Evolutionary conservation across 1,140 invertebrate species (phyloP).

Genomic region (Drosophila sp.): DNA sequence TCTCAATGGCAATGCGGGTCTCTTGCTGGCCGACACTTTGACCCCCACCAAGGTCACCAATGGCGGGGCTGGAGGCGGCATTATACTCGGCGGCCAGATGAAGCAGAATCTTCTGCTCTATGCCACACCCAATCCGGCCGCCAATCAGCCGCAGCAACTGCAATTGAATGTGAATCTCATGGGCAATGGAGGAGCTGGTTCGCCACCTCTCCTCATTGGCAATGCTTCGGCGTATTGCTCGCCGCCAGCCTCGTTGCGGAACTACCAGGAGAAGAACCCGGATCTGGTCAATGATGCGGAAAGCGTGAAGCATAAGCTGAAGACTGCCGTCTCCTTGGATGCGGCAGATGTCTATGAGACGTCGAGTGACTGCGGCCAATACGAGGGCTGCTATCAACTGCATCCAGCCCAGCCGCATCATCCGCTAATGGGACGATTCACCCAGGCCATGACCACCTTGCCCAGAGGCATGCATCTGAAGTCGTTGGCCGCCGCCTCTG

Average conservation of each 20-base stretch:
- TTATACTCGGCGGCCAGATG: slow-evolving; percentile 77
- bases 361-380: slow-evolving; percentile 79
- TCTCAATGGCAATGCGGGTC: slow-evolving; percentile 59
- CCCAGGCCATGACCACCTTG: slow-evolving; percentile 84
- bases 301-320: slow-evolving; percentile 86
- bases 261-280: slow-evolving; percentile 88
- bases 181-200: slow-evolving; percentile 55
- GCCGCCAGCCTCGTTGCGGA: slow-evolving; percentile 82
- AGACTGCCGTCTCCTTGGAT: slow-evolving; percentile 84
- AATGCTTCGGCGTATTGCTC: slow-evolving; percentile 72
- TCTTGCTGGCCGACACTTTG: slow-evolving; percentile 59
- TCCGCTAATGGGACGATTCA: slow-evolving; percentile 66
- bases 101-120: slow-evolving; percentile 78
- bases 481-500: slow-evolving; percentile 36
- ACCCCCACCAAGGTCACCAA: slow-evolving; percentile 72
- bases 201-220: slow-evolving; percentile 60
- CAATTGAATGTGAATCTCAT: slow-evolving; percentile 73
- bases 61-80: slow-evolving; percentile 53
- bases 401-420: slow-evolving; percentile 41
- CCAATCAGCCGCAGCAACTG: slow-evolving; percentile 51
- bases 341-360: slow-evolving; percentile 72
- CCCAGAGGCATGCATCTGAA: slow-evolving; percentile 83
- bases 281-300: slow-evolving; percentile 90
- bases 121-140: slow-evolving; percentile 51
- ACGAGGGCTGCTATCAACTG: slow-evolving; percentile 82